A percentile compares a stretch with the other conserved stretches of the same genome.
Conservation (phyloP, 92 coral and sea anemone species). For the Montipora capitata region DNA sequence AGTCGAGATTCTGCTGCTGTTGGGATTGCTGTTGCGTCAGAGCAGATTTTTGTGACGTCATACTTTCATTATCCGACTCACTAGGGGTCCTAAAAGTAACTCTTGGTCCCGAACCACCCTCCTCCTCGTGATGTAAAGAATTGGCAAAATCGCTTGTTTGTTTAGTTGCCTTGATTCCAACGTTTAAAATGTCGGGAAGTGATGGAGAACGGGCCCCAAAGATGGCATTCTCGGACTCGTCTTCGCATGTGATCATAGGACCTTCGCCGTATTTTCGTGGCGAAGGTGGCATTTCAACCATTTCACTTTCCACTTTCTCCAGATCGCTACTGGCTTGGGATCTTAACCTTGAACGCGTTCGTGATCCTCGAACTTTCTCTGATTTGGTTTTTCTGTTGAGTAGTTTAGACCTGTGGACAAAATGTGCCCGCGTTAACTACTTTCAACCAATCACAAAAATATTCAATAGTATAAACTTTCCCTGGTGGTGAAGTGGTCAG, state of each 20-base stretch:
- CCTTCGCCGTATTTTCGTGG: constrained; percentile 30
- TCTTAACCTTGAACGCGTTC: constrained; percentile 70
- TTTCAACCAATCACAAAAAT: neutral
- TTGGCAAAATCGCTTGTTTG: constrained; percentile 18
- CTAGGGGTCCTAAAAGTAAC: constrained; percentile 87
- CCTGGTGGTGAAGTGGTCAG: too few species aligned
- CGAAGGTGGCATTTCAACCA: constrained; percentile 63
- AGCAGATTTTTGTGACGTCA: constrained; percentile 71
- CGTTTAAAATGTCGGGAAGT: constrained; percentile 53
- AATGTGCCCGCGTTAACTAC: neutral
- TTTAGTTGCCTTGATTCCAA: constrained; percentile 9
- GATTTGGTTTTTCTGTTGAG: constrained; percentile 74
- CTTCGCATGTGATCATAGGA: constrained; percentile 46
- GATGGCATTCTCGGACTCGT: constrained; percentile 27
- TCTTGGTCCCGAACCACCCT: constrained; percentile 61
- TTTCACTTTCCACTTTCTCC: constrained; percentile 67
- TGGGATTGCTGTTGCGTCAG: constrained; percentile 40
- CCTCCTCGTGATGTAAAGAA: constrained; percentile 42
- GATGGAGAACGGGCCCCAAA: constrained; percentile 49
- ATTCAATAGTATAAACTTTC: neutral
- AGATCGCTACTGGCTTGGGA: constrained; percentile 47
- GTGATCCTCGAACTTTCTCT: constrained; percentile 77
- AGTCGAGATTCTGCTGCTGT: constrained; percentile 90
- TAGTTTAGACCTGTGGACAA: constrained; percentile 1
- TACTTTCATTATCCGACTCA: constrained; percentile 64